Evolutionary conservation across 30 jellyfish, hydroid and myxozoan species (phyloP).

Genomic region (Turritopsis dohrnii): DNA sequence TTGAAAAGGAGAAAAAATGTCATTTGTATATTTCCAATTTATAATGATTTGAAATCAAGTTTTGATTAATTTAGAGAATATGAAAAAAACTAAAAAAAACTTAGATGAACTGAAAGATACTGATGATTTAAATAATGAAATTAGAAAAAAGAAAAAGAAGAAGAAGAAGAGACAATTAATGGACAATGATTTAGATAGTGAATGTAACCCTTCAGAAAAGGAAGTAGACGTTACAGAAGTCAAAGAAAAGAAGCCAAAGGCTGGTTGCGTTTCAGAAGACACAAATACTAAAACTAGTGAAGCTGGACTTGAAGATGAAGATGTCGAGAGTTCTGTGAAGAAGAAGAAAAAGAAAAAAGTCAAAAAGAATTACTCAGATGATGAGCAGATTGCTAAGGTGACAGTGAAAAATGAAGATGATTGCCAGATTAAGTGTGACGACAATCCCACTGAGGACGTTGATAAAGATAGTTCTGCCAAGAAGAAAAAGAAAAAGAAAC

Average conservation of each 20-base stretch:
- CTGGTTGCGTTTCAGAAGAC: no score
- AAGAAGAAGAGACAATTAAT: background rate
- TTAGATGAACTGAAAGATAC: background rate
- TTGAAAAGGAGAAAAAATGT: no score
- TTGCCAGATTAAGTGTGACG: no score
- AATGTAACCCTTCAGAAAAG: background rate
- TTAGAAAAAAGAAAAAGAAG: background rate
- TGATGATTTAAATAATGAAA: background rate
- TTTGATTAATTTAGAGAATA: background rate
- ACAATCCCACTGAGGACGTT: no score
- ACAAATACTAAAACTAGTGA: no score
- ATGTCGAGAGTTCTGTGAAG: background rate
- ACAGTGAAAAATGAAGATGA: no score
- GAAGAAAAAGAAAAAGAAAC: background rate
- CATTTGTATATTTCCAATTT: no score
- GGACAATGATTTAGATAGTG: background rate
- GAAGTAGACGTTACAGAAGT: background rate
- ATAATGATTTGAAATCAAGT: no score
- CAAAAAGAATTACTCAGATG: no score
- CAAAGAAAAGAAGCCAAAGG: background rate
- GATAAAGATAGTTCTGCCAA: background rate
- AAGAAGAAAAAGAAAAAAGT: background rate
- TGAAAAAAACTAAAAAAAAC: background rate
- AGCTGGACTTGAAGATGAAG: background rate
- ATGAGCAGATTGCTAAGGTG: no score